phyloP scores from a whole-genome alignment of 2,113 vertebrate genomes.

The Oenanthe oenanthe region DNA sequence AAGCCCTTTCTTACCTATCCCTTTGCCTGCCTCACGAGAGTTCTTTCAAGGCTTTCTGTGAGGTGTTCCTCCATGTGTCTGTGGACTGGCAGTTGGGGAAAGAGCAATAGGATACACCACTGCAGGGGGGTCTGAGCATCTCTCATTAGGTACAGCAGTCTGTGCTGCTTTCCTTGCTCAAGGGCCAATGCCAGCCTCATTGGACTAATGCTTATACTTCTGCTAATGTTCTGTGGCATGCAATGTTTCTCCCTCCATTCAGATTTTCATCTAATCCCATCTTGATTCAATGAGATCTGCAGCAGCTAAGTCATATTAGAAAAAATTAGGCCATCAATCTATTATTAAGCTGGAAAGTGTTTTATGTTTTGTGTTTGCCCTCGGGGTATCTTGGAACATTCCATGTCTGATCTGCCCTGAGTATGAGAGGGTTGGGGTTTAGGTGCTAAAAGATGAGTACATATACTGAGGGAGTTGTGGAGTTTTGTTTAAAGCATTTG shows the following conservation, averaged over 20 bases:
- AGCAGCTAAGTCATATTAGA: constrained; percentile 49
- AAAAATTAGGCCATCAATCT: constrained; percentile 61
- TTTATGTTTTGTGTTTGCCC: constrained; percentile 13
- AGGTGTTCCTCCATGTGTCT: background rate
- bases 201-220: background rate
- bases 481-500: background rate
- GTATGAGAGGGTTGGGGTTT: background rate
- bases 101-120: background rate
- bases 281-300: constrained; percentile 48
- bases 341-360: constrained; percentile 38
- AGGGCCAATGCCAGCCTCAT: constrained; percentile 32
- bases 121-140: background rate
- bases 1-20: background rate
- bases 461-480: background rate
- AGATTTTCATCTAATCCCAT: constrained; percentile 32
- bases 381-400: background rate
- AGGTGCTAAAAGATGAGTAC: background rate
- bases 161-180: background rate
- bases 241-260: constrained; percentile 1
- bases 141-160: background rate
- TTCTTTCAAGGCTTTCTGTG: background rate
- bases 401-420: background rate
- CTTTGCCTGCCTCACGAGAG: background rate
- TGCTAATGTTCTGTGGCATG: constrained; percentile 42
- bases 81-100: background rate